These are phyloP conservation scores for Melanotaenia boesemani DNA, from an alignment of 2,797 vertebrate species.

Conservation along the genomic window DNA sequence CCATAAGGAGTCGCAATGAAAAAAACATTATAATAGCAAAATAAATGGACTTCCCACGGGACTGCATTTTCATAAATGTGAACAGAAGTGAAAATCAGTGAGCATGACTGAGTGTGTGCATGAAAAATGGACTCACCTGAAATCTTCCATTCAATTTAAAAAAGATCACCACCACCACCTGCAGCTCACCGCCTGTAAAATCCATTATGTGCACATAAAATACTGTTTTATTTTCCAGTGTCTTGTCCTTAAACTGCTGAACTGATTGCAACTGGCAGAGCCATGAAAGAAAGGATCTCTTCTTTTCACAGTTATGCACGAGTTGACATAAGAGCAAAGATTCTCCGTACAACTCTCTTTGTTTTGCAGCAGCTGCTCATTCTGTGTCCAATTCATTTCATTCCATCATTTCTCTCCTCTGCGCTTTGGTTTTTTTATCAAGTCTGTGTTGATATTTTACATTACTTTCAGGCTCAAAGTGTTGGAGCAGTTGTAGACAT, in stretches of 20 bases:
- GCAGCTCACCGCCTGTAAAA: constrained; percentile 40
- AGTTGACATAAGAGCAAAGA: constrained; percentile 21
- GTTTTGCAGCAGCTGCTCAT: constrained; percentile 23
- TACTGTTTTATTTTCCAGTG: constrained; percentile 1
- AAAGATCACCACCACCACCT: constrained; percentile 59
- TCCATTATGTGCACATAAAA: not conserved
- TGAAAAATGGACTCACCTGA: constrained; percentile 12
- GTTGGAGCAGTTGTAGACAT: constrained; percentile 11
- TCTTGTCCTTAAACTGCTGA: constrained; percentile 4
- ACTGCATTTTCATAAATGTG: constrained; percentile 21
- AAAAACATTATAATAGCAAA: constrained; percentile 14
- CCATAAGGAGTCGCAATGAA: constrained; percentile 8
- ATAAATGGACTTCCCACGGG: constrained; percentile 13
- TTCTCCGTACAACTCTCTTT: constrained; percentile 17
- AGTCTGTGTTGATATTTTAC: constrained; percentile 20
- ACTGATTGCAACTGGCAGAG: constrained; percentile 8
- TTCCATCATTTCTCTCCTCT: constrained; percentile 15
- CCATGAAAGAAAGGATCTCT: not conserved
- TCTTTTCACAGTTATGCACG: constrained; percentile 3
- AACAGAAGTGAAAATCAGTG: constrained; percentile 21
- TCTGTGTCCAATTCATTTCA: constrained; percentile 36
- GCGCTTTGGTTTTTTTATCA: constrained; percentile 5
- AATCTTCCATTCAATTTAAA: constrained; percentile 4
- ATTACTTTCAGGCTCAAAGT: constrained; percentile 15
- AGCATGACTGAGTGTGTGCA: not conserved